These are phyloP conservation scores for Prinia subflava DNA, from an alignment of 2,113 vertebrate species.

Conservation along the genomic window DNA sequence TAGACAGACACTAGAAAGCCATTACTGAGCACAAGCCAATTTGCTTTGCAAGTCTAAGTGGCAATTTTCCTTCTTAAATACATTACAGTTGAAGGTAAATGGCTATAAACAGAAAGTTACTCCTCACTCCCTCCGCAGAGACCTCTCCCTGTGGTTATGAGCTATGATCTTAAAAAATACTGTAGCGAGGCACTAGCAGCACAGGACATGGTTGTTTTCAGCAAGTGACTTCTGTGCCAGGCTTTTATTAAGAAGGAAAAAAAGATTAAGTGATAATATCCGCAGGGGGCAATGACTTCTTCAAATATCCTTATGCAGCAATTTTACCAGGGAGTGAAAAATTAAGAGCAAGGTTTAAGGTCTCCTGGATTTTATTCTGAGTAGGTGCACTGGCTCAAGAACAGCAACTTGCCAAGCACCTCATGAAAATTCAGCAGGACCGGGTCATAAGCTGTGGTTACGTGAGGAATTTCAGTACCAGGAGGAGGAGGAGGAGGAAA, in stretches of 20 bases:
- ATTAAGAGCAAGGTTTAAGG: slow-evolving; percentile 11
- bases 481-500: not conserved
- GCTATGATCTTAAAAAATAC: slow-evolving; percentile 14
- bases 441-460: not conserved
- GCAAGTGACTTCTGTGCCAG: not conserved
- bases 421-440: not conserved
- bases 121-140: not conserved
- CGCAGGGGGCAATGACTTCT: slow-evolving; percentile 2
- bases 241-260: slow-evolving; percentile 3
- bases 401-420: not conserved
- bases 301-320: slow-evolving; percentile 23
- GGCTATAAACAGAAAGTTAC: slow-evolving; percentile 63
- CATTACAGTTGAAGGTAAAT: slow-evolving; percentile 55
- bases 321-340: slow-evolving; percentile 20
- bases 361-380: not conserved
- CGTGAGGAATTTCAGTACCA: not conserved
- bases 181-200: not conserved
- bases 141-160: slow-evolving; percentile 32
- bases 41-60: slow-evolving; percentile 71
- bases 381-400: not conserved
- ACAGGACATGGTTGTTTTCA: not conserved
- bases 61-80: slow-evolving; percentile 75
- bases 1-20: slow-evolving; percentile 57
- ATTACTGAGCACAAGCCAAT: slow-evolving; percentile 66
- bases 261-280: slow-evolving; percentile 27